Evolutionary conservation across 2,797 vertebrate species (phyloP), one percentile per base, ranked within the genome.

Genomic region (Melanogrammus aeglefinus): DNA sequence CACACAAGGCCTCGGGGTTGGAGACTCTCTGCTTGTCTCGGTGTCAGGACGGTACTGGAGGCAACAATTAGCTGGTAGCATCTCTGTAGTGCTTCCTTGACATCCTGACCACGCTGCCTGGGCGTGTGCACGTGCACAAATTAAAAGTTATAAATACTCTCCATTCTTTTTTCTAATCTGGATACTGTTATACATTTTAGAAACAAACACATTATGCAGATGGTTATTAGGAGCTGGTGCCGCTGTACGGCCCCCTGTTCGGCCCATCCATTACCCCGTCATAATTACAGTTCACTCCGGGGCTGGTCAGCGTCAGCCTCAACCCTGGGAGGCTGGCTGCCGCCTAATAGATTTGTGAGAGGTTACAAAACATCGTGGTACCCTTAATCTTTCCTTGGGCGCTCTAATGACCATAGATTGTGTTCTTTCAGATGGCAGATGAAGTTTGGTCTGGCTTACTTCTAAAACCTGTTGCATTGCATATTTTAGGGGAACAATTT

Each of bases 201-300:
- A 69, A 69, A 69, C 63, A 69, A 69, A 69, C n/a, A 24, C 63
- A 69, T 69, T 69, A 69, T 69, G 63, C 24, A 69, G 29, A 27
- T 10, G 24, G 24, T 69, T 69, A 69, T 69, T 69, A 69, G 29
- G 63, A 27, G 10, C 9, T 69, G 63, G 63, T 27, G 63, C 63
- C 12, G 63, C 63, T 27, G n/a, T 69, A 69, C 27, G 27, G 9
- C 63, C n/a, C 63, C 12, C 27, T 12, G 4, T 69, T 27, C 9
- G 27, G 63, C 24, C 63, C 63, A 69, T 27, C 63, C 63, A 69
- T 69, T 69, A 69, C n/a, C n/a, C 63, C 63, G 63, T 69, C 63
- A 27, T 69, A 69, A 69, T 69, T 27, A 69, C 24, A 27, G 27
- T 69, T 27, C 63, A 69, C 63, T 27, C 63, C 24, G 12, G 63